Evolutionary conservation across 2,888 invertebrate species (phyloP).

Genomic region (Trissolcus brochymenae): DNA sequence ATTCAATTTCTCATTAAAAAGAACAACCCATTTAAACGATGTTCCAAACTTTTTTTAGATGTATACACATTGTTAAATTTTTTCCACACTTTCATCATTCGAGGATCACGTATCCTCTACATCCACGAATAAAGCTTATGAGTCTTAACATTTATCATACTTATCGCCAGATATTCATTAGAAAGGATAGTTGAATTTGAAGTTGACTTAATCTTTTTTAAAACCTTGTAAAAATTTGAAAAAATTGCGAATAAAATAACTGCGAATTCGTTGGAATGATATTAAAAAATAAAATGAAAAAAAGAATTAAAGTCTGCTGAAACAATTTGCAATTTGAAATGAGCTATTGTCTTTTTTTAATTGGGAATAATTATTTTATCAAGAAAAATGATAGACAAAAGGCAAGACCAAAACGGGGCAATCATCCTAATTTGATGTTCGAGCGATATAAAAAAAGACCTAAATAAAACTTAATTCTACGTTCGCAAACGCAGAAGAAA

Average conservation of each 20-base stretch:
- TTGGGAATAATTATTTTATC: background rate
- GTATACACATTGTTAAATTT: slow-evolving; percentile 9
- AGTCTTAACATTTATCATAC: slow-evolving; percentile 51
- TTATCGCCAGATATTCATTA: slow-evolving; percentile 54
- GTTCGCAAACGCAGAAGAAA: slow-evolving; percentile 45
- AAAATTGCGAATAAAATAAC: no score
- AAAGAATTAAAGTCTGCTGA: no score
- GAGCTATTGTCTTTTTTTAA: background rate
- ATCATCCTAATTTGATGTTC: slow-evolving; percentile 36
- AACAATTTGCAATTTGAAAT: background rate
- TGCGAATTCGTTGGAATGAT: no score
- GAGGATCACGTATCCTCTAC: slow-evolving; percentile 30
- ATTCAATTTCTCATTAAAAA: no score
- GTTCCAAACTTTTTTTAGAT: no score
- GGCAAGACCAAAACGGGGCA: background rate
- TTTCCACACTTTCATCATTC: slow-evolving; percentile 20
- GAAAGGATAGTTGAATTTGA: slow-evolving; percentile 48
- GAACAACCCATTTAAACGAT: no score
- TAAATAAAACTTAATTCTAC: slow-evolving; percentile 49
- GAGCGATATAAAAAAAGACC: slow-evolving; percentile 44
- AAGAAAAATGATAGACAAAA: slow-evolving; percentile 9
- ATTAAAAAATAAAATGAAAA: no score
- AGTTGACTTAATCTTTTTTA: no score
- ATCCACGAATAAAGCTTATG: slow-evolving; percentile 46
- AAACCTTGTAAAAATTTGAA: no score